phyloP scores from a whole-genome alignment of 2,888 invertebrate species.

The Apodemia hepburni region DNA sequence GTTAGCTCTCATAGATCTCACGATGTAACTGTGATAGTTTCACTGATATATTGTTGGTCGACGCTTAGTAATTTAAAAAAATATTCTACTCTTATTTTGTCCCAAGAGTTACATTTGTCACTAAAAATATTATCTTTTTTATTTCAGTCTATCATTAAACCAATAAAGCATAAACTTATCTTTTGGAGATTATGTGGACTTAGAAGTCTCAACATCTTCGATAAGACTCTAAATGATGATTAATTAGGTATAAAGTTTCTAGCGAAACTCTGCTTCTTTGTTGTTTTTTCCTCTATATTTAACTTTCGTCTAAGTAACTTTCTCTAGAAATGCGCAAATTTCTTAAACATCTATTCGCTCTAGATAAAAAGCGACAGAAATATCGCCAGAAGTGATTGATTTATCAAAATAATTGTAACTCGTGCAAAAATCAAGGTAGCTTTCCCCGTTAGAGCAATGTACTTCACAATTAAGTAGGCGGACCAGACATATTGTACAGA shows the following conservation, averaged over 20 bases:
- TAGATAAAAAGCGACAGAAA: not conserved
- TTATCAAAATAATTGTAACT: not conserved
- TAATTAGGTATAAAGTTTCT: not conserved
- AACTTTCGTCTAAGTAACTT: not conserved
- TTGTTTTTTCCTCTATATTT: not conserved
- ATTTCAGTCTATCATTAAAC: too few species aligned
- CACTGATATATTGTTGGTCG: too few species aligned
- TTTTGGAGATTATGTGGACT: too few species aligned
- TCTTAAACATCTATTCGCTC: not conserved
- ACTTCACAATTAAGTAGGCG: constrained; percentile 46
- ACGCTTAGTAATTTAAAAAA: too few species aligned
- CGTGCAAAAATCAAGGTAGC: constrained; percentile 34
- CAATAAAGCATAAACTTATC: too few species aligned
- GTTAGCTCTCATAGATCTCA: too few species aligned
- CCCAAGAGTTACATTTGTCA: too few species aligned
- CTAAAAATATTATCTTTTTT: not conserved
- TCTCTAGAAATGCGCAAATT: not conserved
- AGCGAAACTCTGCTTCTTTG: not conserved
- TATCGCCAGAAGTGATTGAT: not conserved
- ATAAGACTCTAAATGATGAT: not conserved
- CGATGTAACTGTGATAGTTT: too few species aligned
- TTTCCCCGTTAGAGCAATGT: constrained; percentile 45
- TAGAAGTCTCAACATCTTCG: not conserved
- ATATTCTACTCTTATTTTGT: too few species aligned
- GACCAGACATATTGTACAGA: constrained; percentile 21